Base-by-base conservation (phyloP, 2,888 invertebrate genomes). In the Cryptocephalus primarius region DNA sequence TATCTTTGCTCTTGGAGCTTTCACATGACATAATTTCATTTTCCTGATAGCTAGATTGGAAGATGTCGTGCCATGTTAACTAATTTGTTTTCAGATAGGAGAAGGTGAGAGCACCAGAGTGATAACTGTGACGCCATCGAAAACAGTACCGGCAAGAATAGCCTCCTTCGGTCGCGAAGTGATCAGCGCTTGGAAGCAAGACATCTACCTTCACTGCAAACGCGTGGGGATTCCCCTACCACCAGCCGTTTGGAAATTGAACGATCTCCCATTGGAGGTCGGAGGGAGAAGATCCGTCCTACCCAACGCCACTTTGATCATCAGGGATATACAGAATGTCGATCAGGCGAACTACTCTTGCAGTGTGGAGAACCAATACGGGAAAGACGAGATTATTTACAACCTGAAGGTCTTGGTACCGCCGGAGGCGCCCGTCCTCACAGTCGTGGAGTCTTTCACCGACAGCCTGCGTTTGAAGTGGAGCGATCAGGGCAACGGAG, bases 311-410 rank as follows among this genome's bases (percentile, higher is more conserved):
- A 85, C 87, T 1, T 72, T 90, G 22, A 77, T 55, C 43, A 83
- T 90, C 52, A 80, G 82, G 67, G 88, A 84, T 54, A 73, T 86
- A 4, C 87, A 88, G 65, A 82, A 83, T 55, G 80, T 80, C 14
- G 92, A 93, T 68, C 86, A 86, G 56, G 91, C 89, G 10, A 92
- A 92, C 72, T 94, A 92, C 69, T 88, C 90, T 0, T 94, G 93
- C 64, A 74, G 77, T 33, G 90, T 90, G 0, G 87, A 88, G 62
- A 93, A 94, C 66, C 76, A 77, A 9, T 82, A 88, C 70, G 90
- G 90, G 2, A 79, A 79, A 46, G 91, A 90, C 68, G 85, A 86
- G 59, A 88, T 91, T 50, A 79, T 83, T 0, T 90, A 90, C 67
- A 79, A 79, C 47, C 76, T 87, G 14, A 80, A 79, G 58, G 80